A percentile compares a stretch with the other conserved stretches of the same genome.
Conservation (phyloP, 2,113 vertebrate genomes). For the Procavia capensis region DNA sequence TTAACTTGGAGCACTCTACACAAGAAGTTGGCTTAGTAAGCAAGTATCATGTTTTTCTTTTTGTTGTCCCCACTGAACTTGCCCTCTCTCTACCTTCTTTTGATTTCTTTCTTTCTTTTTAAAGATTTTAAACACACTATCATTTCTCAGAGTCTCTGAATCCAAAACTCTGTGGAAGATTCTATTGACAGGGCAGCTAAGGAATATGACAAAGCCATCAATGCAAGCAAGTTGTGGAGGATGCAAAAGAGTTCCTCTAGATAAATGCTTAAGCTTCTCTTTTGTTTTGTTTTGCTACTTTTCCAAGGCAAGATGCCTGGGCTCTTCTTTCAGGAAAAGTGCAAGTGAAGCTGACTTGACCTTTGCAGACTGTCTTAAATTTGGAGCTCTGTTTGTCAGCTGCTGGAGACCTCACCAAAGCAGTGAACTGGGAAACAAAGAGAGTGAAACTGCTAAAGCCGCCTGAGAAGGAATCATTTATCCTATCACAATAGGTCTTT, state of each 20-base stretch:
- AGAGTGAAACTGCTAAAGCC: conserved; percentile 70
- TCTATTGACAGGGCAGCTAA: conserved; percentile 48
- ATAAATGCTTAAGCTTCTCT: conserved; percentile 74
- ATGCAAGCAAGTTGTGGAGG: conserved; percentile 2
- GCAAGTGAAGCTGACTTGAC: conserved; percentile 74
- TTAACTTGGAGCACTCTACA: conserved; percentile 48
- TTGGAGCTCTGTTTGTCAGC: conserved; percentile 74
- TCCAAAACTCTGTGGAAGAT: conserved; percentile 54
- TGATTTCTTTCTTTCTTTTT: conserved; percentile 63
- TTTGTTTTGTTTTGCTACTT: conserved; percentile 79
- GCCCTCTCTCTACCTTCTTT: conserved; percentile 64
- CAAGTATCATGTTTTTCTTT: conserved; percentile 62
- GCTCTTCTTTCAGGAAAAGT: conserved; percentile 72
- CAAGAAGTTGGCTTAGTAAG: conserved; percentile 50
- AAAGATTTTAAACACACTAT: conserved; percentile 55
- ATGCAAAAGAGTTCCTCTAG: conserved; percentile 71
- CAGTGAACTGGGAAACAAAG: conserved; percentile 75
- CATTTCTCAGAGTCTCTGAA: conserved; percentile 66
- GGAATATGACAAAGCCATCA: conserved; percentile 57
- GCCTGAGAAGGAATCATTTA: conserved; percentile 77
- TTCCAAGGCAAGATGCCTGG: conserved; percentile 70
- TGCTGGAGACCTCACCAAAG: conserved; percentile 75
- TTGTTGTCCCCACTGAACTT: conserved; percentile 26
- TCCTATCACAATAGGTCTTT: conserved; percentile 80
- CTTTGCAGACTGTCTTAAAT: conserved; percentile 81